These are phyloP conservation scores for Brachyptera risi DNA, from an alignment of 2,888 invertebrate genomes.

Conservation along the genomic window DNA sequence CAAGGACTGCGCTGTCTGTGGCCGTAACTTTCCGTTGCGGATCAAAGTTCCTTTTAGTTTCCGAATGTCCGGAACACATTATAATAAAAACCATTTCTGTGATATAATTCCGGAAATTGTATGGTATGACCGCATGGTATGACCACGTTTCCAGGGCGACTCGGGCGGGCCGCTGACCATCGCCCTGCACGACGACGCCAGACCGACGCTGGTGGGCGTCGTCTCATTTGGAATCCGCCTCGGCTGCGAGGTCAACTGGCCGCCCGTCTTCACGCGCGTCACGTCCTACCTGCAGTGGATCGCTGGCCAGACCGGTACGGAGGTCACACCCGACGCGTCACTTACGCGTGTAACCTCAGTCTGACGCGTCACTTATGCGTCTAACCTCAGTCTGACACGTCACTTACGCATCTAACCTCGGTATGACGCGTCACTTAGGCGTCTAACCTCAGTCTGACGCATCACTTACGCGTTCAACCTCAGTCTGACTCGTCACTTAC, in stretches of 20 bases:
- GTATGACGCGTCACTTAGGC: too few species aligned
- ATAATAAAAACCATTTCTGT: neutral
- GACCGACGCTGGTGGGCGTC: constrained; percentile 35
- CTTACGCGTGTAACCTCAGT: too few species aligned
- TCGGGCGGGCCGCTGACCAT: constrained; percentile 38
- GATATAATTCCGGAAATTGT: too few species aligned
- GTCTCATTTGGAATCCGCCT: constrained; percentile 35
- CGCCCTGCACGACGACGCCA: constrained; percentile 21
- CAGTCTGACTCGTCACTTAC: too few species aligned
- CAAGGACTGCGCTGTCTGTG: neutral
- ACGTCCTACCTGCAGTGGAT: constrained; percentile 35
- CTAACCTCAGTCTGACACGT: too few species aligned
- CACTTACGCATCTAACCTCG: too few species aligned
- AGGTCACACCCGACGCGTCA: too few species aligned
- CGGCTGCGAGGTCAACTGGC: constrained; percentile 35
- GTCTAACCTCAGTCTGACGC: too few species aligned
- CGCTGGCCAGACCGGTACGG: constrained; percentile 9
- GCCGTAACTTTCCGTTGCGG: neutral
- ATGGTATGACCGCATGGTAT: too few species aligned
- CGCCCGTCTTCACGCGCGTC: constrained; percentile 35
- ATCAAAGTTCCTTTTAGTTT: neutral
- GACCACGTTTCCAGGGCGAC: constrained; percentile 36
- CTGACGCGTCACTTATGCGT: too few species aligned
- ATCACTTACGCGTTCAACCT: too few species aligned
- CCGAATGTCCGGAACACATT: too few species aligned